Conservation (phyloP, 2,113 vertebrate species). For the Siniperca chuatsi region DNA sequence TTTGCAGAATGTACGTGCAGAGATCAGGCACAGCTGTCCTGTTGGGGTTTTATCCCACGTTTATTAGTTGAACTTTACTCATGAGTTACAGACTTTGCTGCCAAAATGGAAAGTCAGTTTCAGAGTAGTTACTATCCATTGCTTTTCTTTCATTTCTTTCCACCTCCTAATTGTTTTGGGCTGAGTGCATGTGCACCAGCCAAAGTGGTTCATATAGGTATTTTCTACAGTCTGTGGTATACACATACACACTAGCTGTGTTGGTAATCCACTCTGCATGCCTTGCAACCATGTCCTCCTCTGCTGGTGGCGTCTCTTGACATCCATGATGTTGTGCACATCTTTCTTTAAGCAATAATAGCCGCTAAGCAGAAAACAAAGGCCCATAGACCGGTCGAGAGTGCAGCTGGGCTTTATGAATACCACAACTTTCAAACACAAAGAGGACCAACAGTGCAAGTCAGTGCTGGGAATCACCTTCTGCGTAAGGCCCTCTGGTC, state of each 20-base stretch:
- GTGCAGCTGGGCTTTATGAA: neutral
- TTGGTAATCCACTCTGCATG: neutral
- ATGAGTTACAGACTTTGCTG: neutral
- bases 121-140: neutral
- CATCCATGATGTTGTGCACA: neutral
- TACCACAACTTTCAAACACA: conserved; percentile 19
- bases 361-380: neutral
- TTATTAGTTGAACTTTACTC: conserved; percentile 9
- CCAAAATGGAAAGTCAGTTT: neutral
- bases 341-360: neutral
- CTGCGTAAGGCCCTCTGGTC: conserved; percentile 46
- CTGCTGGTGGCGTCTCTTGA: neutral
- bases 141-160: neutral
- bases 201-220: neutral
- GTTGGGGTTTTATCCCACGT: conserved; percentile 3
- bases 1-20: neutral
- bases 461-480: conserved; percentile 77
- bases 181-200: neutral
- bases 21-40: conserved; percentile 3
- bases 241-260: neutral
- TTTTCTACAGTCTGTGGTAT: neutral
- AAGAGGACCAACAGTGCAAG: conserved; percentile 45
- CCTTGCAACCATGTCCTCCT: neutral
- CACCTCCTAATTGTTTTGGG: conserved; percentile 1
- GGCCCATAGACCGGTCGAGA: neutral